Percentiles rank a stretch among this genome's conserved stretches.
These are phyloP conservation scores for Acinonyx jubatus DNA, from an alignment of 2,113 vertebrate genomes.

Conservation along the genomic window DNA sequence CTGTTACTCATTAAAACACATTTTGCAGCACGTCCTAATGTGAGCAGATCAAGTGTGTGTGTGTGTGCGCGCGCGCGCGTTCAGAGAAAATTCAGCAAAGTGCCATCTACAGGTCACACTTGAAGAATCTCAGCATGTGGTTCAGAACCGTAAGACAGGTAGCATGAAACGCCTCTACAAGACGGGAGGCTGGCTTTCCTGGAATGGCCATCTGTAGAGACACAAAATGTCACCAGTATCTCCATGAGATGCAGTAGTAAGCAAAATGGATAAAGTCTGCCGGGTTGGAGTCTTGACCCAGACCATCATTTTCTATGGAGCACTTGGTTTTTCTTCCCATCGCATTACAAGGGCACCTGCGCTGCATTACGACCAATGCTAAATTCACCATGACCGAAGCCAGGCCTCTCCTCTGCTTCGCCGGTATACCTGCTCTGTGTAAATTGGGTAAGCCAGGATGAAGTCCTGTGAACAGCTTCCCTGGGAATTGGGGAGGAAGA, in stretches of 20 bases:
- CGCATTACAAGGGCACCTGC: background rate
- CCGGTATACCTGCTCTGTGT: background rate
- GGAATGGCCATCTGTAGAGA: background rate
- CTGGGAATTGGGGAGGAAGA: background rate
- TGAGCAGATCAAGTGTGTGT: background rate
- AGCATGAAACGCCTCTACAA: accelerated
- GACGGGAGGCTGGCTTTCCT: background rate
- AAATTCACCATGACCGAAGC: background rate
- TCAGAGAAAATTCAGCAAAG: background rate
- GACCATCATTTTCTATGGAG: background rate
- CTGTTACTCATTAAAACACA: constrained; percentile 54
- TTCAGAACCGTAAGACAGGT: background rate
- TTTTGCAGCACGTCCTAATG: constrained; percentile 55
- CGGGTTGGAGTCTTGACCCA: background rate
- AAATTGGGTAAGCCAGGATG: background rate
- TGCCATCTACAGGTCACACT: background rate
- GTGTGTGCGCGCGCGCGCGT: background rate
- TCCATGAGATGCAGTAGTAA: background rate
- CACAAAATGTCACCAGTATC: too few species aligned
- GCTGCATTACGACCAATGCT: background rate
- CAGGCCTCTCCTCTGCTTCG: background rate
- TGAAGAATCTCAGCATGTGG: background rate
- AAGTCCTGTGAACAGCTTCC: too few species aligned
- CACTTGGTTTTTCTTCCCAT: background rate
- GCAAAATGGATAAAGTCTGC: background rate